Conservation (phyloP, 2,888 invertebrate species). For the Chaetogeoica ovagalla region DNA sequence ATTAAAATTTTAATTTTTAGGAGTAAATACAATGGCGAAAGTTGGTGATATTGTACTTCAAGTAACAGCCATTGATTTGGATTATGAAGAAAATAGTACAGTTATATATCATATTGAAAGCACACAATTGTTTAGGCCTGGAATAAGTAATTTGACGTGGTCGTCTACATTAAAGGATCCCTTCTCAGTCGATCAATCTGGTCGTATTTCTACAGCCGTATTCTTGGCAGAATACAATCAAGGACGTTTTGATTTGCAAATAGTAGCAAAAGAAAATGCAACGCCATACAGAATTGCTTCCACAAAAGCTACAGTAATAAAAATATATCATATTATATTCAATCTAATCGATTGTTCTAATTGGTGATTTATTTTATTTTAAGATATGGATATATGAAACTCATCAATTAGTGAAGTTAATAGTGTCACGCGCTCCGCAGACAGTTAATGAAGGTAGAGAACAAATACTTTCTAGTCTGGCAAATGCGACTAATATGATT, state of each 20-base stretch:
- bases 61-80: slow-evolving; percentile 80
- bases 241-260: slow-evolving; percentile 80
- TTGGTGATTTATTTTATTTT: slow-evolving; percentile 54
- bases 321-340: not conserved
- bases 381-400: slow-evolving; percentile 92
- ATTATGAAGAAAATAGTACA: slow-evolving; percentile 80
- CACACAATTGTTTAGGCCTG: slow-evolving; percentile 73
- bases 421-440: slow-evolving; percentile 78
- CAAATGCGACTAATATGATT: slow-evolving; percentile 74
- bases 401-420: slow-evolving; percentile 79
- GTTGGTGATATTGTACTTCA: slow-evolving; percentile 75
- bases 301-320: slow-evolving; percentile 74
- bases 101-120: slow-evolving; percentile 79
- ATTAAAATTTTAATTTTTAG: slow-evolving; percentile 59
- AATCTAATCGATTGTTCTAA: slow-evolving; percentile 30
- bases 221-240: slow-evolving; percentile 88
- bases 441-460: slow-evolving; percentile 73
- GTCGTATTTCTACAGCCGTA: slow-evolving; percentile 73
- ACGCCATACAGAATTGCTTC: slow-evolving; percentile 76
- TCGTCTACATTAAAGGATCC: slow-evolving; percentile 83
- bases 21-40: slow-evolving; percentile 76
- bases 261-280: slow-evolving; percentile 80
- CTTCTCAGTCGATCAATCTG: slow-evolving; percentile 75
- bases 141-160: slow-evolving; percentile 73
- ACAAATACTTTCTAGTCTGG: slow-evolving; percentile 73